Evolutionary conservation across 2,888 invertebrate genomes (phyloP), one percentile per base, ranked within the genome.

Genomic region (Cheilosia impressa): DNA sequence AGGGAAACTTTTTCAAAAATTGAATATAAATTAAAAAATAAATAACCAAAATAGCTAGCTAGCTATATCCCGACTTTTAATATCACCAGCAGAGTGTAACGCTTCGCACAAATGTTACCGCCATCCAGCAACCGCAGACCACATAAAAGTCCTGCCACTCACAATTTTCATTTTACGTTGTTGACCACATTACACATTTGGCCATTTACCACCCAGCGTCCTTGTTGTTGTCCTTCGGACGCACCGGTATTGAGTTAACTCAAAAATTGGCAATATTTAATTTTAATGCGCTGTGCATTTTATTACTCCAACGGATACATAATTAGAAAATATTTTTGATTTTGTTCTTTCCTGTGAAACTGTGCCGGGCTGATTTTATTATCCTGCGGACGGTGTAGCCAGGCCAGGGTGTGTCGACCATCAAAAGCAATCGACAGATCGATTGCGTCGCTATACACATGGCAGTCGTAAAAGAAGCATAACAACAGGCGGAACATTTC

Each of bases 231-330:
- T 15, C 47, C 13, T 27, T 27, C 31, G 31, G 10, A 10, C 27
- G 13, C 13, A 22, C 15, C 52, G 13, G 19, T 27, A 27, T 27
- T 27, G 0, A 53, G 13, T 57, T 55, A 65, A 68, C 79, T 31
- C 60, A 65, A 55, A 71, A 66, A 58, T 80, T 84, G 84, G 15
- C 71, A 75, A 84, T 84, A 80, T 84, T 84, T 80, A 80, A 76
- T 80, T 80, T 84, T 80, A 80, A 80, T 80, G 71, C 65, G 71
- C 65, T 53, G 17, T n/a, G 41, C 53, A 66, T 75, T 80, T 80
- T 84, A 84, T 65, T 75, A 76, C 80, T 47, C 52, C 24, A 75
- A 62, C 53, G 52, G 65, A 50, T 52, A 71, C 65, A 69, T 80
- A 80, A 84, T 84, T 80, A 84, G 58, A 71, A 71, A 55, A 75